A percentile compares a stretch with the other conserved stretches of the same genome.
phyloP scores from a whole-genome alignment of 2,888 invertebrate genomes.

The Cantharis rustica region DNA sequence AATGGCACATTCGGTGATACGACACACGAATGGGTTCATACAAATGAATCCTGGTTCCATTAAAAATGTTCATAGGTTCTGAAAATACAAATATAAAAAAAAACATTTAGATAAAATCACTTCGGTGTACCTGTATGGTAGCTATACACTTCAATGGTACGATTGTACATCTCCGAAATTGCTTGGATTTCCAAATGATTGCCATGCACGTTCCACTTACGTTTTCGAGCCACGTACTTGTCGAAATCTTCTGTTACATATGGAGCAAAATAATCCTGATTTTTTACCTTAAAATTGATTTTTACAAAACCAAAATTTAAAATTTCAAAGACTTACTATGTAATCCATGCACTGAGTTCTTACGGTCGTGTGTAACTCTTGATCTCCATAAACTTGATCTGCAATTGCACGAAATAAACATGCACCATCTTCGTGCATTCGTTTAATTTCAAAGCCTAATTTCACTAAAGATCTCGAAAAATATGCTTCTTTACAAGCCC shows the following conservation, averaged over 20 bases:
- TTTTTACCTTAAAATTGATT: constrained; percentile 68
- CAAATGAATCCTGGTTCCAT: constrained; percentile 74
- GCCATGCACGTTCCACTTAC: constrained; percentile 79
- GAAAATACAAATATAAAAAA: constrained; percentile 17
- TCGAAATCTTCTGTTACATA: constrained; percentile 90
- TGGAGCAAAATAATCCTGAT: constrained; percentile 84
- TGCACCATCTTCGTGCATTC: constrained; percentile 87
- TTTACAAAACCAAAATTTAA: not conserved
- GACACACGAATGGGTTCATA: constrained; percentile 82
- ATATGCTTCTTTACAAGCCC: constrained; percentile 52
- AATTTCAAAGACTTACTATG: constrained; percentile 66
- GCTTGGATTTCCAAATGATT: constrained; percentile 93
- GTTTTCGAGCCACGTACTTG: constrained; percentile 80
- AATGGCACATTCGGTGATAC: constrained; percentile 85
- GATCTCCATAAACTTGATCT: constrained; percentile 88
- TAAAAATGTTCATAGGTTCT: constrained; percentile 89
- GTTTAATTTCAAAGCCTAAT: constrained; percentile 77
- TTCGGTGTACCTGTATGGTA: constrained; percentile 67
- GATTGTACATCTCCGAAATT: constrained; percentile 86
- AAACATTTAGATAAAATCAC: not conserved
- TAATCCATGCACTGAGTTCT: constrained; percentile 88
- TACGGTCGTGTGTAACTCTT: constrained; percentile 84
- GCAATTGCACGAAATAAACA: constrained; percentile 88
- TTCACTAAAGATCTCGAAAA: constrained; percentile 63
- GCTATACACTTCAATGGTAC: constrained; percentile 85